phyloP scores from a whole-genome alignment of 2,888 invertebrate species.

The Tigriopus californicus region DNA sequence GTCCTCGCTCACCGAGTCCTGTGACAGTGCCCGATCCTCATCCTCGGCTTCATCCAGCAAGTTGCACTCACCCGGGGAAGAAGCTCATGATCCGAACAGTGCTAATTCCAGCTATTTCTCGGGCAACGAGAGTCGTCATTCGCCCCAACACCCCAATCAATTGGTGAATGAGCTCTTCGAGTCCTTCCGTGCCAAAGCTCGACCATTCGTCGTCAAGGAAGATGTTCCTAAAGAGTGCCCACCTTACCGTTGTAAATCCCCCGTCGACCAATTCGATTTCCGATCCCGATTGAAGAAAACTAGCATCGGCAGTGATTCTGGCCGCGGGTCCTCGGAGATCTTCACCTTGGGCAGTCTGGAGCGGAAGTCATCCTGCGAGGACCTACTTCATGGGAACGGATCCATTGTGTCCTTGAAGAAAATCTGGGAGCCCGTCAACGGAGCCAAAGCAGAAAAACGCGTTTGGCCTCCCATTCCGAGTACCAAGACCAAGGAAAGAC shows the following conservation, averaged over 20 bases:
- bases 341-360: constrained; percentile 56
- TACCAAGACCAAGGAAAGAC: constrained; percentile 36
- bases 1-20: constrained; percentile 30
- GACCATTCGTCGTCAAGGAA: constrained; percentile 16
- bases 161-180: constrained; percentile 70
- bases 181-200: constrained; percentile 48
- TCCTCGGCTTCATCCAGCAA: neutral
- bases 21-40: neutral
- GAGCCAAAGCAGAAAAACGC: constrained; percentile 27
- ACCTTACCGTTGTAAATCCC: neutral
- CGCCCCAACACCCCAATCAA: constrained; percentile 44
- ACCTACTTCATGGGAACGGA: constrained; percentile 73
- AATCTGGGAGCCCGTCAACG: constrained; percentile 53
- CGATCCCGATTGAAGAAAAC: constrained; percentile 49
- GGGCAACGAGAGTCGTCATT: too few species aligned
- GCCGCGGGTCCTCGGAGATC: neutral
- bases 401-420: constrained; percentile 81
- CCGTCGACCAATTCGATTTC: constrained; percentile 51
- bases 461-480: constrained; percentile 32
- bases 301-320: neutral
- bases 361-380: constrained; percentile 45
- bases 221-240: neutral
- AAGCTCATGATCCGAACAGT: too few species aligned
- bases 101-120: too few species aligned
- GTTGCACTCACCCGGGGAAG: too few species aligned